phyloP scores from a whole-genome alignment of 2,888 invertebrate genomes.

The Heliconius ismenius region DNA sequence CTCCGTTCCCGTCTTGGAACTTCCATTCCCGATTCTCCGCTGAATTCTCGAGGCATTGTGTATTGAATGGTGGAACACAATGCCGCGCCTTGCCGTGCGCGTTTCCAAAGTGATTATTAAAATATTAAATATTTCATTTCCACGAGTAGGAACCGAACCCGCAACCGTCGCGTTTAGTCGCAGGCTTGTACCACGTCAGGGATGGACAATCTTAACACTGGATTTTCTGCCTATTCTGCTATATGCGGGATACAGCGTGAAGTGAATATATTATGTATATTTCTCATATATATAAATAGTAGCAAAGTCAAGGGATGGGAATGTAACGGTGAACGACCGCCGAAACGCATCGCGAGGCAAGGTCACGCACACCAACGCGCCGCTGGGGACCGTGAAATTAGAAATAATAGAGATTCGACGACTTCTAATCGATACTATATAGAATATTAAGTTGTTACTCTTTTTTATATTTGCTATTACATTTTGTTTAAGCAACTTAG shows the following conservation, averaged over 20 bases:
- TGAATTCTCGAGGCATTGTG: background rate
- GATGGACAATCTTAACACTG: background rate
- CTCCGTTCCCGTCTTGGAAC: background rate
- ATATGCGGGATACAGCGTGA: background rate
- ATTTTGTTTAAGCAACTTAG: background rate
- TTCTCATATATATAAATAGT: slow-evolving; percentile 45
- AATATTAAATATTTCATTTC: too few species aligned
- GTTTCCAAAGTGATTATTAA: background rate
- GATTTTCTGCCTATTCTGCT: background rate
- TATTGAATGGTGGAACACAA: background rate
- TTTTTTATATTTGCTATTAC: background rate
- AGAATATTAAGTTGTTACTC: background rate
- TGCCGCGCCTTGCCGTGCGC: background rate
- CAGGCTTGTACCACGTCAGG: background rate
- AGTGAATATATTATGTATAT: background rate
- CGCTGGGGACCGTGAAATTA: slow-evolving; percentile 74
- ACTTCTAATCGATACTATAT: slow-evolving; percentile 48
- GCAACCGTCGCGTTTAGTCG: too few species aligned
- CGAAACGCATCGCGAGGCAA: slow-evolving; percentile 75
- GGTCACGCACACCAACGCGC: slow-evolving; percentile 74
- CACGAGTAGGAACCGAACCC: too few species aligned
- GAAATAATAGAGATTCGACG: slow-evolving; percentile 71
- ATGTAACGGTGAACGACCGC: slow-evolving; percentile 75
- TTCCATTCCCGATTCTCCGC: background rate
- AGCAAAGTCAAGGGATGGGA: slow-evolving; percentile 76